phyloP scores from a whole-genome alignment of 92 coral and sea anemone species.

The Metridium senile region DNA sequence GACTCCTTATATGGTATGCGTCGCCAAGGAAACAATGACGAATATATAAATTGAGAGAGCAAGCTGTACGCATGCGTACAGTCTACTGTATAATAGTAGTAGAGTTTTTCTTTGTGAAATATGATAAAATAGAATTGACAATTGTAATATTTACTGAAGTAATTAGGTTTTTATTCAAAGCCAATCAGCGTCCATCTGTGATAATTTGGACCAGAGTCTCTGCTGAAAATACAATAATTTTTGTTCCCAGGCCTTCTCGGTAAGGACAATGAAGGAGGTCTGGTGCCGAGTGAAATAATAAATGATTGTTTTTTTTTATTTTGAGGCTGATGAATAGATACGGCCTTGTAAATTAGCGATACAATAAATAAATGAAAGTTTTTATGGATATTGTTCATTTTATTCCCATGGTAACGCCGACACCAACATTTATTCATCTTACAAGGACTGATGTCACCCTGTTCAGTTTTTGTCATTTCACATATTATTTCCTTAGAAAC shows the following conservation, averaged over 20 bases:
- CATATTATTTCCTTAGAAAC: too few species aligned
- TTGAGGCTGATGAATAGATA: constrained; percentile 1
- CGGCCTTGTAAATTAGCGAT: constrained; percentile 16
- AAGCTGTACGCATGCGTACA: not conserved
- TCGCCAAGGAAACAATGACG: not conserved
- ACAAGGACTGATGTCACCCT: too few species aligned
- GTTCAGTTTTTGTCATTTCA: too few species aligned
- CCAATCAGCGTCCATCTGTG: not conserved
- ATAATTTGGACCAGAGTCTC: not conserved
- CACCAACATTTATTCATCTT: too few species aligned
- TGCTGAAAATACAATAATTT: not conserved
- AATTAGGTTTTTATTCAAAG: constrained; percentile 11
- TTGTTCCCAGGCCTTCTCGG: constrained; percentile 3
- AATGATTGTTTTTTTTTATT: not conserved
- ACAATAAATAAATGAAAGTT: constrained; percentile 2
- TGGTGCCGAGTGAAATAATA: not conserved
- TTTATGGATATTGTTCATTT: not conserved
- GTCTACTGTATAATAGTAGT: not conserved
- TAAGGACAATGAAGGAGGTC: not conserved
- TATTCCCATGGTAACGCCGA: too few species aligned
- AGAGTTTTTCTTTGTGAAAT: constrained; percentile 4
- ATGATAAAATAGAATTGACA: not conserved
- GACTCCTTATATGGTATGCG: not conserved
- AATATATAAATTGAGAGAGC: not conserved
- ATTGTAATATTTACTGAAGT: not conserved